phyloP scores from a whole-genome alignment of 2,113 vertebrate genomes.

The Chlorocebus sabaeus region DNA sequence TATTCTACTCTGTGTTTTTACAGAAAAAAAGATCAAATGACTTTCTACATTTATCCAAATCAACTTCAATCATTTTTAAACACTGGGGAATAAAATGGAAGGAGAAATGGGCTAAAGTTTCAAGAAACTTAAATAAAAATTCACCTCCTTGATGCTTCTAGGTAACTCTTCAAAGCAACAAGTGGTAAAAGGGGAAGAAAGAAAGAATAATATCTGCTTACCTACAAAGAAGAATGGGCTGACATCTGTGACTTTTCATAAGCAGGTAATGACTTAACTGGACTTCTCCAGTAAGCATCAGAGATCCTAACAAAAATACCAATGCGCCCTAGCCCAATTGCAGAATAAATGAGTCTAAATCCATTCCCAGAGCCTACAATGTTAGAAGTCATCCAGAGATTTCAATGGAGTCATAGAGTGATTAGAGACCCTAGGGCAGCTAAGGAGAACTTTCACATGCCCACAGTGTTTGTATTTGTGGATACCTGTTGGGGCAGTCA shows the following conservation, averaged over 20 bases:
- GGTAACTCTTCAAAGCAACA: neutral
- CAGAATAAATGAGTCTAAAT: neutral
- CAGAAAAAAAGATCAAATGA: neutral
- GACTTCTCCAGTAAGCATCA: neutral
- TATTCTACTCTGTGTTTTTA: constrained; percentile 9
- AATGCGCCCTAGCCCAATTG: neutral
- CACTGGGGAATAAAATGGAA: neutral
- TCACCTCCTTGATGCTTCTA: neutral
- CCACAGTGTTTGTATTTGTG: neutral
- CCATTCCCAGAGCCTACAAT: neutral
- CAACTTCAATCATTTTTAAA: constrained; percentile 34
- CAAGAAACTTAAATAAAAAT: neutral
- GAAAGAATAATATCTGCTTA: neutral
- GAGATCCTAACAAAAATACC: neutral
- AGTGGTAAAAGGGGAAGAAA: neutral
- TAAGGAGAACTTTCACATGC: neutral
- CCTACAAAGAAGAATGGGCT: neutral
- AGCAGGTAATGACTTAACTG: neutral
- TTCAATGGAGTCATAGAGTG: neutral
- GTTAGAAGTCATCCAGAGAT: neutral
- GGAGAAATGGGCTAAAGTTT: neutral
- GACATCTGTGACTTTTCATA: neutral
- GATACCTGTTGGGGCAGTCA: neutral
- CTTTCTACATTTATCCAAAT: constrained; percentile 33
- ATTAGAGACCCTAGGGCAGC: neutral